These are phyloP conservation scores for Sylvilagus floridanus DNA, from an alignment of 2,797 vertebrate species.

Conservation along the genomic window DNA sequence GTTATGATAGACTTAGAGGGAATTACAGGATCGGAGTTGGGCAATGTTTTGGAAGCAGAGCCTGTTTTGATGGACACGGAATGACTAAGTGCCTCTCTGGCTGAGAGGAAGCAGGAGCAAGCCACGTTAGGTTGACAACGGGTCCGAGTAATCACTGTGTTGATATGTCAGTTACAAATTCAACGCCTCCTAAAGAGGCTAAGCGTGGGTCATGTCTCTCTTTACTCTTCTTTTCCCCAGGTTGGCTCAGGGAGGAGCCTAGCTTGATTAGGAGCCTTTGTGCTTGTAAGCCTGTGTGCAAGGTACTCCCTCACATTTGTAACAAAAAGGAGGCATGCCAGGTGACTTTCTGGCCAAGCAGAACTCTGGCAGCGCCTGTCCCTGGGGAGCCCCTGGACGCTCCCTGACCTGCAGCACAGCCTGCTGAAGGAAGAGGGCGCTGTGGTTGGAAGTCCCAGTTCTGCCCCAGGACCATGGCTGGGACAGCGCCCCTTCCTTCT, in stretches of 20 bases:
- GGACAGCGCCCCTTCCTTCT: not conserved
- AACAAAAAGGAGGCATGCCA: not conserved
- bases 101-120: not conserved
- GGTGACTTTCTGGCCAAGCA: not conserved
- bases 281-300: not conserved
- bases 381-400: accelerated
- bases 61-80: conserved; percentile 72
- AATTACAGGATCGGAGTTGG: conserved; percentile 77
- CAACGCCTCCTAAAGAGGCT: not conserved
- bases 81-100: conserved; percentile 60
- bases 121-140: conserved; percentile 40
- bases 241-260: not conserved
- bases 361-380: not conserved
- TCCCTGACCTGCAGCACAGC: not conserved
- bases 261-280: not conserved
- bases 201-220: not conserved
- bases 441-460: not conserved
- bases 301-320: not conserved
- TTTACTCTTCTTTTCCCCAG: not conserved
- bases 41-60: conserved; percentile 55
- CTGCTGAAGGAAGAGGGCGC: not conserved
- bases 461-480: accelerated
- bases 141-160: conserved; percentile 45
- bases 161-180: conserved; percentile 4
- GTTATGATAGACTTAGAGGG: conserved; percentile 75